Conservation (phyloP, 2,797 vertebrate genomes). For the Gymnodraco acuticeps region DNA sequence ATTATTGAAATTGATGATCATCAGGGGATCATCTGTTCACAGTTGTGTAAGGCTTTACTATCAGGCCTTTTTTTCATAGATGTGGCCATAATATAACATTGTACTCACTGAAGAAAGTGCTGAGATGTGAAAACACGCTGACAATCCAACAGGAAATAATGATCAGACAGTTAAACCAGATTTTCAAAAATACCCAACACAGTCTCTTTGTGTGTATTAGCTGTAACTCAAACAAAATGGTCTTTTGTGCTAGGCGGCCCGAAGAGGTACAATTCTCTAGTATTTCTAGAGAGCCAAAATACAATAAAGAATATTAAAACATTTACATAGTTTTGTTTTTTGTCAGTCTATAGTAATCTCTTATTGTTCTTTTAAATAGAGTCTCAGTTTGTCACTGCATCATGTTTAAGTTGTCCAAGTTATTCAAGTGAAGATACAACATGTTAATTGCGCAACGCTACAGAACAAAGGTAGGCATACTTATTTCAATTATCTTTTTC, state of each 20-base stretch:
- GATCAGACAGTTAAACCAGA: not conserved
- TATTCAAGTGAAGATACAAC: too few relatives aligned
- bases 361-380: not conserved
- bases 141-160: not conserved
- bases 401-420: too few relatives aligned
- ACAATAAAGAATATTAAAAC: not conserved
- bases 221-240: not conserved
- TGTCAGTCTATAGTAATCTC: not conserved
- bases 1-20: conserved; percentile 71
- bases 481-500: too few relatives aligned
- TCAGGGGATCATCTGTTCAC: conserved; percentile 26
- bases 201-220: not conserved
- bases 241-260: not conserved
- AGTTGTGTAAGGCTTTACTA: conserved; percentile 1
- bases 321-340: not conserved
- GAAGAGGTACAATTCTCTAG: not conserved
- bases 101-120: not conserved
- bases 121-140: conserved; percentile 11
- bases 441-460: too few relatives aligned
- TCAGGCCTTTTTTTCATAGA: not conserved
- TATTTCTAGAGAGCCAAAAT: not conserved
- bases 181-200: not conserved
- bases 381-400: not conserved
- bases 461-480: too few relatives aligned
- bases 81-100: not conserved